Conservation (phyloP, 2,113 vertebrate species). For the Phrynosoma blainvillii region DNA sequence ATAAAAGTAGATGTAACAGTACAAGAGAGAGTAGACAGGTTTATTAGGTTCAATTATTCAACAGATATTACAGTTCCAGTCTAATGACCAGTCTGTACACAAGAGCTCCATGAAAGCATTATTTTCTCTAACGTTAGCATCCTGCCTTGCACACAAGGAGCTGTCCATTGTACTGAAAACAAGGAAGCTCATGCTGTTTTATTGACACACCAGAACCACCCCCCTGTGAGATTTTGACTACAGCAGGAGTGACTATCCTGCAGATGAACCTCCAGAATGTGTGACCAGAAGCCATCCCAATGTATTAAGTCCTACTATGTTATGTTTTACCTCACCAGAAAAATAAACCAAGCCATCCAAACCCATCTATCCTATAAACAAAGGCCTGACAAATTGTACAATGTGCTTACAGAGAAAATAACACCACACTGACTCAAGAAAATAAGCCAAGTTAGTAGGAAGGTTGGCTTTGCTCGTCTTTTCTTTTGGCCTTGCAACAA, state of each 20-base stretch:
- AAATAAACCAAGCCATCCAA: not conserved
- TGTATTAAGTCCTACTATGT: not conserved
- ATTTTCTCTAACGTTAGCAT: not conserved
- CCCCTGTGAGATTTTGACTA: not conserved
- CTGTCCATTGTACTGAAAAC: conserved; percentile 29
- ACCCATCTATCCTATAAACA: not conserved
- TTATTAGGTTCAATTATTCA: not conserved
- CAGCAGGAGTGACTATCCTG: not conserved
- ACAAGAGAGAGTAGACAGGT: not conserved
- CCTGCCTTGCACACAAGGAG: not conserved
- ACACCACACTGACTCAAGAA: not conserved
- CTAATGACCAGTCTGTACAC: not conserved
- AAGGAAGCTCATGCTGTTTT: not conserved
- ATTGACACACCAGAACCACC: not conserved
- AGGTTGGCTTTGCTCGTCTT: not conserved
- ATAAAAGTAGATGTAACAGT: not conserved
- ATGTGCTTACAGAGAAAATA: not conserved
- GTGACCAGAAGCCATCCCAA: not conserved
- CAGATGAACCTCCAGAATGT: not conserved
- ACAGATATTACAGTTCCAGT: not conserved
- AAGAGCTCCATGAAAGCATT: not conserved
- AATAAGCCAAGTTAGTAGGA: not conserved
- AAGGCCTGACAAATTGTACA: not conserved
- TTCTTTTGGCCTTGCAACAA: not conserved
- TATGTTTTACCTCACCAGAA: not conserved